A percentile compares a stretch with the other conserved stretches of the same genome.
Evolutionary conservation across 1,140 invertebrate genomes (phyloP).

Genomic region (Reticulitermes speratus): DNA sequence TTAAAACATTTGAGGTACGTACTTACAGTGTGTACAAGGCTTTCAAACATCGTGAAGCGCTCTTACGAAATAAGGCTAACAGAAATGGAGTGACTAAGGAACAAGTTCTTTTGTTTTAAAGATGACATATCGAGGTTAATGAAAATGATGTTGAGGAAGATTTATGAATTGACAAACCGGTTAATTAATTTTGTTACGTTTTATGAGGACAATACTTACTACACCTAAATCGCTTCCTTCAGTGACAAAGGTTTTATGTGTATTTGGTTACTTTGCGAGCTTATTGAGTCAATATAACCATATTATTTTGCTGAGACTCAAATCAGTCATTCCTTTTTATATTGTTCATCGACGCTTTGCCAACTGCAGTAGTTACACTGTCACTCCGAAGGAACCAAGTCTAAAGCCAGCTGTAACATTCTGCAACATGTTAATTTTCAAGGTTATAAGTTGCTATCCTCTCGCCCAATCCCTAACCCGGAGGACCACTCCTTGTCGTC

Average conservation of each 20-base stretch:
- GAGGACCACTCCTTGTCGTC: no score
- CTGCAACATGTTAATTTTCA: no score
- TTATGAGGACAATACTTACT: neutral
- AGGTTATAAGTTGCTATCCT: no score
- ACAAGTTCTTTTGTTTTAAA: neutral
- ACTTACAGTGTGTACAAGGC: neutral
- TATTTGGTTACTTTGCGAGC: no score
- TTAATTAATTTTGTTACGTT: conserved; percentile 9
- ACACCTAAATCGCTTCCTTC: neutral
- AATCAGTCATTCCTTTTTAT: no score
- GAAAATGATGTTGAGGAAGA: neutral
- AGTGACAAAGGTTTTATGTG: neutral
- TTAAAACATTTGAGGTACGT: neutral
- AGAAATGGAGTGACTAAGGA: neutral
- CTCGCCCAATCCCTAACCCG: no score
- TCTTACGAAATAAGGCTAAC: neutral
- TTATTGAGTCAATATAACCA: no score
- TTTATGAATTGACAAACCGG: neutral
- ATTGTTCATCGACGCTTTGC: no score
- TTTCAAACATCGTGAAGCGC: neutral
- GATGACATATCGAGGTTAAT: neutral
- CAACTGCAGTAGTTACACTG: no score
- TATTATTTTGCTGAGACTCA: no score
- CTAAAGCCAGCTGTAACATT: no score
- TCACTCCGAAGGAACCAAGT: no score